phyloP scores from a whole-genome alignment of 1,140 invertebrate genomes.

The Aphaenogaster rudis region DNA sequence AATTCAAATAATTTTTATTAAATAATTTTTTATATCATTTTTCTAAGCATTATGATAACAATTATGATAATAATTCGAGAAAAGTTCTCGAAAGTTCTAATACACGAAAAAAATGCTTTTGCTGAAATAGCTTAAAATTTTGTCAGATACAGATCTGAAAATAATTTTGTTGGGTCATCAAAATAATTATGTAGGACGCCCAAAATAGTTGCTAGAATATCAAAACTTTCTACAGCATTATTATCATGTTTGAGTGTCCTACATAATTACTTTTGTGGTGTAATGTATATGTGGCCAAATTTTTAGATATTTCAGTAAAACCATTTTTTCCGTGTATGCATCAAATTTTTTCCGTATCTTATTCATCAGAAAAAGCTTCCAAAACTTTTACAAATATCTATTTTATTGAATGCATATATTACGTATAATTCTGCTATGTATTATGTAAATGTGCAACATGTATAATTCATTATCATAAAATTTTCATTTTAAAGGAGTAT shows the following conservation, averaged over 20 bases:
- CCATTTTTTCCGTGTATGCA: background rate
- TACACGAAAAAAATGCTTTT: no score
- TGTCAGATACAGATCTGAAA: no score
- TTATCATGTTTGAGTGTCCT: no score
- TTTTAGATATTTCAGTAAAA: no score
- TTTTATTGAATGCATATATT: background rate
- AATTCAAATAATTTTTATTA: background rate
- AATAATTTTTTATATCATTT: background rate
- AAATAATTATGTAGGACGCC: no score
- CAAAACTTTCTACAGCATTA: no score
- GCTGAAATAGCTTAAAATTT: no score
- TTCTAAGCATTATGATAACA: background rate
- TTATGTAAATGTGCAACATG: background rate
- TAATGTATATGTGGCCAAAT: no score
- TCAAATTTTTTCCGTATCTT: slow-evolving; percentile 9
- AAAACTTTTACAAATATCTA: background rate
- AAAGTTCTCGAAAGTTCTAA: background rate
- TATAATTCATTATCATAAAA: background rate
- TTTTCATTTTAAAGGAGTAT: background rate
- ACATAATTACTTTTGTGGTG: no score
- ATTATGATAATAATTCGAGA: slow-evolving; percentile 2
- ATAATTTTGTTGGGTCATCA: no score
- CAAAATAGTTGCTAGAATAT: no score
- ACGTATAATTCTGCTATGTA: background rate
- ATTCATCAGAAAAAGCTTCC: background rate